A percentile compares a stretch with the other conserved stretches of the same genome.
These are phyloP conservation scores for Drosophila sucinea DNA, from an alignment of 1,140 invertebrate species.

Conservation along the genomic window DNA sequence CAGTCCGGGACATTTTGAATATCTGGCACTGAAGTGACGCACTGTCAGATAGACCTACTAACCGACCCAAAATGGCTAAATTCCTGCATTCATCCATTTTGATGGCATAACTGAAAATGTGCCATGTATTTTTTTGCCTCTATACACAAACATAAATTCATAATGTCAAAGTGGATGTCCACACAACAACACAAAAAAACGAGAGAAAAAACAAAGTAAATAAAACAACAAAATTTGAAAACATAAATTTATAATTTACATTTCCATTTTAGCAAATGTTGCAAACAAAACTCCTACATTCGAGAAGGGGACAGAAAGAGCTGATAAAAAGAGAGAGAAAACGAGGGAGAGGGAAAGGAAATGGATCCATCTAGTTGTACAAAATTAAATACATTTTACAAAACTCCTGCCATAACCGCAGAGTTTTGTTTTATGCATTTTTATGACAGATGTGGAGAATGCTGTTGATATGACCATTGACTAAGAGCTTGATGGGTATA, in stretches of 20 bases:
- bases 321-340: not conserved
- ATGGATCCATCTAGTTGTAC: constrained; percentile 4
- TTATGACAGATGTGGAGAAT: not conserved
- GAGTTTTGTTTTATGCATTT: constrained; percentile 17
- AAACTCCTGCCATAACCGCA: constrained; percentile 16
- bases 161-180: constrained; percentile 40
- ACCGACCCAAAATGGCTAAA: constrained; percentile 7
- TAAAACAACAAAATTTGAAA: constrained; percentile 32
- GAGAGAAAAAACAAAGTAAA: not conserved
- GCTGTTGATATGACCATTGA: constrained; percentile 21
- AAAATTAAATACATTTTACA: constrained; percentile 34
- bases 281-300: not conserved
- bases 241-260: constrained; percentile 58
- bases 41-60: constrained; percentile 27
- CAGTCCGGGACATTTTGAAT: not conserved
- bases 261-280: constrained; percentile 31
- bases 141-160: constrained; percentile 39
- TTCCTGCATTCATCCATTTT: constrained; percentile 6
- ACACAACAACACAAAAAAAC: not conserved
- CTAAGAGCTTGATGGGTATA: not conserved
- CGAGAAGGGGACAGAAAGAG: not conserved
- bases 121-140: constrained; percentile 13
- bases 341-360: not conserved
- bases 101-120: constrained; percentile 42
- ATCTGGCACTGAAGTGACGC: constrained; percentile 15